Percentiles rank a stretch among this genome's conserved stretches.
phyloP scores from a whole-genome alignment of 2,113 vertebrate species.

The Clarias batrachus region DNA sequence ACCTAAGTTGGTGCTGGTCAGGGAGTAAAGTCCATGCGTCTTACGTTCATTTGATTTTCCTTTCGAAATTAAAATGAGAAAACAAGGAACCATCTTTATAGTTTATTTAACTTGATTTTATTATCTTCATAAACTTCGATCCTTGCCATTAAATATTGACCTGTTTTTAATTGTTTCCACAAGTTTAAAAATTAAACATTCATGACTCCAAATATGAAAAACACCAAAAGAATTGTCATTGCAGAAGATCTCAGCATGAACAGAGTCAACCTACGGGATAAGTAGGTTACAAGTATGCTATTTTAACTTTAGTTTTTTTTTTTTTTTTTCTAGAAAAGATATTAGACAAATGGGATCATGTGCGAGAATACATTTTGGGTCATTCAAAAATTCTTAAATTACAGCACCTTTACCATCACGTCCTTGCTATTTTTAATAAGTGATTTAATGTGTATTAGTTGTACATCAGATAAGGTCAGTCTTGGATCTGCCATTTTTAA shows the following conservation, averaged over 20 bases:
- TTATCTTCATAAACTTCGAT: background rate
- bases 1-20: background rate
- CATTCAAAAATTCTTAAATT: constrained; percentile 3
- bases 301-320: background rate
- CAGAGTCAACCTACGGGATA: background rate
- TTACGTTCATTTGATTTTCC: background rate
- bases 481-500: background rate
- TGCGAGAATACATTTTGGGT: background rate
- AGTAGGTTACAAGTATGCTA: background rate
- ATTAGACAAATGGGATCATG: background rate
- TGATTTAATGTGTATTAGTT: background rate
- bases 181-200: background rate
- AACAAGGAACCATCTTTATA: background rate
- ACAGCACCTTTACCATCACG: background rate
- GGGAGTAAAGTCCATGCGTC: background rate
- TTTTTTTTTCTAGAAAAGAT: background rate
- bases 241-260: constrained; percentile 1
- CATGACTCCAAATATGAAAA: background rate
- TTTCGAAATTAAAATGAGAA: background rate
- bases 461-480: background rate
- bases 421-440: constrained; percentile 2
- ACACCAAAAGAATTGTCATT: background rate
- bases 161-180: background rate
- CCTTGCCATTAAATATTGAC: background rate
- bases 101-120: background rate